Conservation (phyloP, 2,113 vertebrate genomes). For the Sinosuthora webbiana region DNA sequence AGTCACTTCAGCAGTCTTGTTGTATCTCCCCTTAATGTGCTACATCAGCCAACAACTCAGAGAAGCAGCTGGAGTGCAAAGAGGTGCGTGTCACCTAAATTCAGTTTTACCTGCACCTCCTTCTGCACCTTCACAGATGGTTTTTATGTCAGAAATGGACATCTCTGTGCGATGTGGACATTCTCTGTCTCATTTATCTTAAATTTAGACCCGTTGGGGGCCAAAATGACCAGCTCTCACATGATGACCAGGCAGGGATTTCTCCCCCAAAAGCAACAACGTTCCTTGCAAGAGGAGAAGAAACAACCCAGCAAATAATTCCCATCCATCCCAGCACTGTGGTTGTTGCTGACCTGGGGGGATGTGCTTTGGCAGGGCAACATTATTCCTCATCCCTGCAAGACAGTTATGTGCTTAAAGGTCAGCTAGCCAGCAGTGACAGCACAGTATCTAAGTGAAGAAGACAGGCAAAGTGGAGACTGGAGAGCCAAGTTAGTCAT, state of each 20-base stretch:
- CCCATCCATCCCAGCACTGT: not conserved
- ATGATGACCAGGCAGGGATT: not conserved
- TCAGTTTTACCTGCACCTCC: not conserved
- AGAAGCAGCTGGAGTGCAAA: not conserved
- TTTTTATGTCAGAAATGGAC: not conserved
- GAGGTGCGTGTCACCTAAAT: not conserved
- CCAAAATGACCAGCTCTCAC: not conserved
- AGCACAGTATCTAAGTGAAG: too few species aligned
- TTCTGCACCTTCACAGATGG: not conserved
- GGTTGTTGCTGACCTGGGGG: not conserved
- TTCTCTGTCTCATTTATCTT: not conserved
- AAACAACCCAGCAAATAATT: not conserved
- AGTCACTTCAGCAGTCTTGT: not conserved
- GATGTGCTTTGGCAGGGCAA: not conserved
- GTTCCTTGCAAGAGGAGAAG: not conserved
- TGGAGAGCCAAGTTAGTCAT: not conserved
- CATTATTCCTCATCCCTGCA: not conserved
- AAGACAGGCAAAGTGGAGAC: not conserved
- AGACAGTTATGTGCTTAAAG: not conserved
- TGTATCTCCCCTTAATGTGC: not conserved
- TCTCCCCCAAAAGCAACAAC: not conserved
- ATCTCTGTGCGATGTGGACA: not conserved
- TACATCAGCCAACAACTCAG: not conserved
- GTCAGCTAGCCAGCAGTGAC: not conserved
- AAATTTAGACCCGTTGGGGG: rapidly evolving